phyloP scores from a whole-genome alignment of 2,797 vertebrate genomes.

The Momotus momota region DNA sequence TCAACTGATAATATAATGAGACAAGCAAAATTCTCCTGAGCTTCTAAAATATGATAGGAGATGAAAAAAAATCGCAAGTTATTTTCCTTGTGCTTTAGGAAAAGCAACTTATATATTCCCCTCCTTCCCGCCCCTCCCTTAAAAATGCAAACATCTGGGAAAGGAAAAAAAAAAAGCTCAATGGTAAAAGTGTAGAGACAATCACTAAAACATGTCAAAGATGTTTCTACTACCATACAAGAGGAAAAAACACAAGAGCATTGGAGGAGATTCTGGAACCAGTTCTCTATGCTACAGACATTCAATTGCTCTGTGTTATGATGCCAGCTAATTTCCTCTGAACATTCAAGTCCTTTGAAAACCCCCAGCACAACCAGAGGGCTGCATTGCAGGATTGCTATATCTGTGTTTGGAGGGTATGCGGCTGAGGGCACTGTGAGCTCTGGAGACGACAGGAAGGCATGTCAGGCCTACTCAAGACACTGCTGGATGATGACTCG shows the following conservation, averaged over 20 bases:
- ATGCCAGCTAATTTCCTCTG: neutral
- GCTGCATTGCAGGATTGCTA: neutral
- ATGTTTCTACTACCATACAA: neutral
- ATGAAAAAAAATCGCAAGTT: neutral
- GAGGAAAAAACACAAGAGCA: neutral
- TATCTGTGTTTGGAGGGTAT: fast-evolving
- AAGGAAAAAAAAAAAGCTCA: neutral
- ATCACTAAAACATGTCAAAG: neutral
- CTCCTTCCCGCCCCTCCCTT: neutral
- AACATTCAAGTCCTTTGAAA: neutral
- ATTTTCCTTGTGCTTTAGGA: neutral
- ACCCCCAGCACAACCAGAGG: neutral
- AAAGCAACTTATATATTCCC: neutral
- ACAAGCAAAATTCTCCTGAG: neutral
- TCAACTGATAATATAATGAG: neutral
- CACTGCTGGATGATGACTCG: neutral
- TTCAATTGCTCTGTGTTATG: fast-evolving
- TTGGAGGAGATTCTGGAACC: neutral
- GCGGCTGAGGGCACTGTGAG: fast-evolving
- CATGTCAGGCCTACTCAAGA: neutral
- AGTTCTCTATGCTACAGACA: neutral
- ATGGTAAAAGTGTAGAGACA: neutral
- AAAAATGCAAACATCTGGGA: neutral
- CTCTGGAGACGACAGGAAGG: neutral
- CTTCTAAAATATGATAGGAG: neutral